phyloP scores from a whole-genome alignment of 2,113 vertebrate species.

The Anthoscopus minutus region DNA sequence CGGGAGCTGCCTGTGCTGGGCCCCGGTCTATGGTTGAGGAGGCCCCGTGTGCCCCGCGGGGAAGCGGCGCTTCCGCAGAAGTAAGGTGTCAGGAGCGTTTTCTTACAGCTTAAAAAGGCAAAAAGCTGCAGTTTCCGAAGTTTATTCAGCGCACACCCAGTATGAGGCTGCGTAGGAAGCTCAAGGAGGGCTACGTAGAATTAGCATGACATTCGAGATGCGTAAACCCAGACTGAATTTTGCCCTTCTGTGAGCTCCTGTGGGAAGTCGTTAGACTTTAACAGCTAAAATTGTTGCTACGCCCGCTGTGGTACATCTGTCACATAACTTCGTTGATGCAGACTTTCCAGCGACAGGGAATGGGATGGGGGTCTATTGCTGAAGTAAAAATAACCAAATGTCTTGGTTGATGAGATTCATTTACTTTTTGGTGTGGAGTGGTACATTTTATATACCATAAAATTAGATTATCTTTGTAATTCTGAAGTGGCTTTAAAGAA shows the following conservation, averaged over 20 bases:
- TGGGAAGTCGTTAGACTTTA: not conserved
- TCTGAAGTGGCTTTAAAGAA: not conserved
- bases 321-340: rapidly evolving
- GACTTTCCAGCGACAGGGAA: not conserved
- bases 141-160: rapidly evolving
- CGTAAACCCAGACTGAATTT: not conserved
- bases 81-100: rapidly evolving
- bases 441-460: rapidly evolving
- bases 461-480: not conserved
- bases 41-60: rapidly evolving
- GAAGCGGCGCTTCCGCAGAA: rapidly evolving
- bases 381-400: not conserved
- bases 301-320: rapidly evolving
- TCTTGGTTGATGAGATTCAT: not conserved
- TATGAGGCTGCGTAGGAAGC: not conserved
- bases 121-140: rapidly evolving
- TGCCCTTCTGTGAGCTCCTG: not conserved
- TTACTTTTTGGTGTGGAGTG: not conserved
- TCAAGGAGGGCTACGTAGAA: not conserved
- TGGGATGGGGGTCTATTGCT: not conserved
- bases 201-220: rapidly evolving
- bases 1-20: not conserved
- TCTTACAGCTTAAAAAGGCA: rapidly evolving
- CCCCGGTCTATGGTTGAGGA: not conserved
- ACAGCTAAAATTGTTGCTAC: not conserved